Percentiles rank a stretch among this genome's conserved stretches.
phyloP scores from a whole-genome alignment of 2,113 vertebrate genomes.

The Hippocampus mohnikei region DNA sequence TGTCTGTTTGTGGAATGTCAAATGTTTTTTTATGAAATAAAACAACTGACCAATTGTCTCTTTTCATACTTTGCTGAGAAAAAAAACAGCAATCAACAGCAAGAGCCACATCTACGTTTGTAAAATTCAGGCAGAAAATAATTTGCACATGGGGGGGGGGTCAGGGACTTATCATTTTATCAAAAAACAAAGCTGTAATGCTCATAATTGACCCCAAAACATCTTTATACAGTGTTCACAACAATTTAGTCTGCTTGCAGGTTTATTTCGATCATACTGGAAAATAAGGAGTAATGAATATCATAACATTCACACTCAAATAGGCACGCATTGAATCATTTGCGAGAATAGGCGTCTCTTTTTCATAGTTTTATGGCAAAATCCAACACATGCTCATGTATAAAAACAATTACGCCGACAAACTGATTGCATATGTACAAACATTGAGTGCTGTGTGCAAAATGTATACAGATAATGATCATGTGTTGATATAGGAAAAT shows the following conservation, averaged over 20 bases:
- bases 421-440: conserved; percentile 75
- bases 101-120: neutral
- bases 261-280: conserved; percentile 52
- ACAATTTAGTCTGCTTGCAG: conserved; percentile 33
- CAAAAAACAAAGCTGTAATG: neutral
- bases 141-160: neutral
- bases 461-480: conserved; percentile 77
- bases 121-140: neutral
- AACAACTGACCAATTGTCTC: too few relatives aligned
- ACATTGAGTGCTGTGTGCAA: conserved; percentile 76
- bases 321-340: conserved; percentile 50
- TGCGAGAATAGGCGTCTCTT: conserved; percentile 52
- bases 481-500: conserved; percentile 71
- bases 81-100: neutral
- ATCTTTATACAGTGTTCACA: conserved; percentile 21
- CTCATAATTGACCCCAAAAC: neutral
- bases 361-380: conserved; percentile 66
- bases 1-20: neutral
- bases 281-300: conserved; percentile 43
- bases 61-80: too few relatives aligned
- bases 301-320: conserved; percentile 42
- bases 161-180: too few relatives aligned
- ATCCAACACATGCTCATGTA: conserved; percentile 74
- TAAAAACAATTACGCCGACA: conserved; percentile 65
- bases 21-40: too few relatives aligned